These are phyloP conservation scores for Paratilapia polleni DNA, from an alignment of 2,113 vertebrate genomes.

Conservation along the genomic window DNA sequence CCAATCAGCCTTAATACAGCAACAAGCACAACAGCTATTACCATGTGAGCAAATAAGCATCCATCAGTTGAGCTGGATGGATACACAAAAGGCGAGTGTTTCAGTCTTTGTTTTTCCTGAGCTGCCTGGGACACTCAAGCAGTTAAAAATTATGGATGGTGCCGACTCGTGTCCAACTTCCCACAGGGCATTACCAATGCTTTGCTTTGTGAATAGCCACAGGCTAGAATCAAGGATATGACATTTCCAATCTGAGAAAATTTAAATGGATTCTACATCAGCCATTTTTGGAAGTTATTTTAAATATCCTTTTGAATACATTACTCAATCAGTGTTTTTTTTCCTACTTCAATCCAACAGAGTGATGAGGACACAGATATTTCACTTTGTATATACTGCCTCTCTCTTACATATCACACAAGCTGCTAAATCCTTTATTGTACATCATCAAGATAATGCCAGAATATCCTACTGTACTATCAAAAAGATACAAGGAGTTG, in stretches of 20 bases:
- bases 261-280: conserved; percentile 23
- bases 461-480: neutral
- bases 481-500: neutral
- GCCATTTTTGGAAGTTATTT: neutral
- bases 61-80: conserved; percentile 47
- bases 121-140: conserved; percentile 19
- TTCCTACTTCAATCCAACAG: neutral
- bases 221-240: conserved; percentile 48
- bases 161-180: conserved; percentile 30
- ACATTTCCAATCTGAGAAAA: conserved; percentile 34
- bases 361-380: neutral
- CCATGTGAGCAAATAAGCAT: conserved; percentile 43
- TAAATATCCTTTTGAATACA: conserved; percentile 23
- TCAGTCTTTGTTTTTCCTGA: neutral
- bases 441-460: neutral
- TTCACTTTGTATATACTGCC: neutral
- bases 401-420: no score
- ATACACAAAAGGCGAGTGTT: conserved; percentile 21
- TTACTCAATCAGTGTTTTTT: neutral
- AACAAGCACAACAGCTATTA: conserved; percentile 39
- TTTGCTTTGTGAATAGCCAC: conserved; percentile 22
- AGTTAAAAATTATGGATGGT: conserved; percentile 26
- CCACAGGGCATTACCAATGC: conserved; percentile 37
- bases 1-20: conserved; percentile 57
- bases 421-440: neutral